Evolutionary conservation across 1,140 invertebrate genomes (phyloP), one percentile per base, ranked within the genome.

Genomic region (Doryteuthis pealeii): DNA sequence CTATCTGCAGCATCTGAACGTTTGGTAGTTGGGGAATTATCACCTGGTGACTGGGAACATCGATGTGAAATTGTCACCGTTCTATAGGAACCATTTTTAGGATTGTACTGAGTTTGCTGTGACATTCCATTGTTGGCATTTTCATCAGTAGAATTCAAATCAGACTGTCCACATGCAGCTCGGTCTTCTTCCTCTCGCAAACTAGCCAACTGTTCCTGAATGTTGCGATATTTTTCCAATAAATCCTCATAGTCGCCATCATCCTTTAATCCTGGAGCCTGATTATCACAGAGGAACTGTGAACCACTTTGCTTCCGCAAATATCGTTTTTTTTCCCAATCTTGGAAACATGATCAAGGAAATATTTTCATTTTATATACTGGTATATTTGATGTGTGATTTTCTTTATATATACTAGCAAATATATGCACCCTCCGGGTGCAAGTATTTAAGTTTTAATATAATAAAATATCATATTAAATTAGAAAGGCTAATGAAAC

Each of bases 191-290:
- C 66, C 31, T 68, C 66, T 12, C 30, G 15, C 18, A 68, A 22
- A 31, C 31, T 68, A 22, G 66, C 66, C 31, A 68, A 30, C 31
- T 68, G 66, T 68, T 68, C 22, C 6, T 68, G n/a, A 31, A 68
- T 68, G 30, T 32, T 31, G 12, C 66, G 66, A 32, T 68, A 68
- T 32, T 68, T 68, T 68, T 32, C 30, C 32, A 68, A 68, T 26
- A 68, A 32, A 22, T 68, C 66, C 12, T 68, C 10, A 68, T 32
- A 68, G 66, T 33, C 32, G 22, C 66, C 31, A 22, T 68, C 31
- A 26, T 68, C 66, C 22, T 68, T 68, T 26, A 22, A 18, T 14
- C 10, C 5, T 8, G 54, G 6, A 22, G 26, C 26, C 18, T 62
- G 54, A 62, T 62, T 22, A 22, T 5, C 18, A 10, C 35, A 5